Conservation (phyloP, 2,888 invertebrate genomes). For the Bugulina stolonifera region DNA sequence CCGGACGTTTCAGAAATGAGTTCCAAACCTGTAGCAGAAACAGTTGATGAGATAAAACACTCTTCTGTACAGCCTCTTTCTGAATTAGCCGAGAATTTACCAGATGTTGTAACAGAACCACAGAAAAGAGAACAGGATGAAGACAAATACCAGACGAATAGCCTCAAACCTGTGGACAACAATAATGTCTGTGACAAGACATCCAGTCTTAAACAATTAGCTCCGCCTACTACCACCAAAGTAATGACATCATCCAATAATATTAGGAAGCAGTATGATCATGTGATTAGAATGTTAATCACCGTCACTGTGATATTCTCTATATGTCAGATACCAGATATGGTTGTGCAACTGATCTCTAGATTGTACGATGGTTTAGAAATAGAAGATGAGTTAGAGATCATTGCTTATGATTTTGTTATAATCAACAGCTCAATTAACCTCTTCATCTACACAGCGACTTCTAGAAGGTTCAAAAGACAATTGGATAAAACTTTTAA, state of each 20-base stretch:
- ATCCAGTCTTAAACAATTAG: no score
- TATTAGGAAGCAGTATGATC: slow-evolving; percentile 18
- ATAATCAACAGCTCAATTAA: slow-evolving; percentile 18
- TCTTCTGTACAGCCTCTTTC: no score
- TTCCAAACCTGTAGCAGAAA: no score
- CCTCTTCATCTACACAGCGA: slow-evolving; percentile 16
- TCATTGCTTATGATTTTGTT: slow-evolving; percentile 13
- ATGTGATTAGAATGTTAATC: slow-evolving; percentile 16
- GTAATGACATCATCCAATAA: background rate
- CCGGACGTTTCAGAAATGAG: no score
- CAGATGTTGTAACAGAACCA: no score
- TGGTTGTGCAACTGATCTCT: slow-evolving; percentile 7
- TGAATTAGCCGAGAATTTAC: no score
- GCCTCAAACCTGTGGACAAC: no score
- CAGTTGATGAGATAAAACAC: no score
- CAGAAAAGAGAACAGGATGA: no score
- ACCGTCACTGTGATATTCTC: slow-evolving; percentile 10
- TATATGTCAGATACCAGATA: slow-evolving; percentile 6
- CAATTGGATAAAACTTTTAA: background rate
- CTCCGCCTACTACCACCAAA: no score
- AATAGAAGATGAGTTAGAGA: background rate
- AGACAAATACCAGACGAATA: no score
- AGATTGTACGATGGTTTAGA: background rate
- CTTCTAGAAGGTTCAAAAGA: slow-evolving; percentile 1
- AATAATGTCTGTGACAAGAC: no score